These are phyloP conservation scores for Macropus fuliginosus DNA, from an alignment of 2,797 vertebrate species.

Conservation along the genomic window DNA sequence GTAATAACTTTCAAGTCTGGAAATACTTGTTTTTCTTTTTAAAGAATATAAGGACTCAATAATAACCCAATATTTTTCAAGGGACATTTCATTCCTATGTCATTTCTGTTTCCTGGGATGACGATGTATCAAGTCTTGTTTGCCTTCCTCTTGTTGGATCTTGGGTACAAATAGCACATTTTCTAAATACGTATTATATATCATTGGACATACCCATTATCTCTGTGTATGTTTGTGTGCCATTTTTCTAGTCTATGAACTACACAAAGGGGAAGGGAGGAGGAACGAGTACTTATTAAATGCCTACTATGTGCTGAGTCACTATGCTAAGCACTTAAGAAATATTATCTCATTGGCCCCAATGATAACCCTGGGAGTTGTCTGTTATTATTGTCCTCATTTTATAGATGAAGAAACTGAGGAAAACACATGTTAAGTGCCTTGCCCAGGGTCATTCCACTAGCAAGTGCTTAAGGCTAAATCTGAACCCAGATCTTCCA, in stretches of 20 bases:
- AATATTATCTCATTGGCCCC: background rate
- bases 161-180: background rate
- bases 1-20: background rate
- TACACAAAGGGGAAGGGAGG: background rate
- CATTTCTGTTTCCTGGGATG: background rate
- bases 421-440: background rate
- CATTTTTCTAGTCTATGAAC: background rate
- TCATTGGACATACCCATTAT: background rate
- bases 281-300: background rate
- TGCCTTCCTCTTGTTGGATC: background rate
- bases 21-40: background rate
- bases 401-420: background rate
- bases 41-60: background rate
- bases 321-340: background rate
- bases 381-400: background rate
- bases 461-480: background rate
- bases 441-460: background rate
- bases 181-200: background rate
- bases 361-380: background rate
- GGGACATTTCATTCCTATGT: background rate
- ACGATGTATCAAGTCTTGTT: background rate
- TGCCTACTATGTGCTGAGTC: background rate
- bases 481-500: background rate
- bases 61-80: background rate
- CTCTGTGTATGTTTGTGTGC: background rate